Base-by-base conservation (phyloP, 2,888 invertebrate genomes). In the Acronicta psi region DNA sequence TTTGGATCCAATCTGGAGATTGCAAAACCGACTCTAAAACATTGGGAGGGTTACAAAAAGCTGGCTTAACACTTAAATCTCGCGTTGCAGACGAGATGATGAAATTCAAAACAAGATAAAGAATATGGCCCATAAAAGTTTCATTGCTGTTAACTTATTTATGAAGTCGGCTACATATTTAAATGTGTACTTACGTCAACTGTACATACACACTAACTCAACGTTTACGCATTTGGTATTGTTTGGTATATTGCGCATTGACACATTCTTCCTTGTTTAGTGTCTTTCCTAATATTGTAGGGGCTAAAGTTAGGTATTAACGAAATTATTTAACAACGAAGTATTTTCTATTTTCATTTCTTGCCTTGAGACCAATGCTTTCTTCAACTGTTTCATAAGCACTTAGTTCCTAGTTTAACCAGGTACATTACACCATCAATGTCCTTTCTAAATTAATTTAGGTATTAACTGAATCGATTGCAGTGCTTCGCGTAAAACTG, bases 101-200 rank as follows among this genome's bases (percentile, higher is more conserved):
- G 91, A 89, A 91, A 92, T 92, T 92, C 92, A 89, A 90, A 90
- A 89, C 88, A 89, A 91, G 90, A 90, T 89, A 90, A 90, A 90
- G 89, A 88, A 91, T 91, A 92, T 89, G 81, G 88, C 85, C 89
- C 88, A 87, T 91, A 92, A 92, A 92, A 89, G 83, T 90, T 92
- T 92, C 88, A 91, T 89, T 86, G 90, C 91, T 91, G 86, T 88
- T 91, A 91, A 91, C 89, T 91, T 92, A 91, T 92, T 92, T 92
- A 92, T 91, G 91, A 89, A 88, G 83, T 84, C 82, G 83, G 84
- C 87, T 89, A 85, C 88, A 87, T 89, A 89, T 89, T 90, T 90
- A 89, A 86, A 89, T 88, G 83, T 86, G 81, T 85, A 82, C 80
- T 76, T 85, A 85, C 67, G 71, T 75, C 66, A 75, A 73, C 74